Evolutionary conservation across 2,888 invertebrate species (phyloP).

Genomic region (Napeogenes sylphis): DNA sequence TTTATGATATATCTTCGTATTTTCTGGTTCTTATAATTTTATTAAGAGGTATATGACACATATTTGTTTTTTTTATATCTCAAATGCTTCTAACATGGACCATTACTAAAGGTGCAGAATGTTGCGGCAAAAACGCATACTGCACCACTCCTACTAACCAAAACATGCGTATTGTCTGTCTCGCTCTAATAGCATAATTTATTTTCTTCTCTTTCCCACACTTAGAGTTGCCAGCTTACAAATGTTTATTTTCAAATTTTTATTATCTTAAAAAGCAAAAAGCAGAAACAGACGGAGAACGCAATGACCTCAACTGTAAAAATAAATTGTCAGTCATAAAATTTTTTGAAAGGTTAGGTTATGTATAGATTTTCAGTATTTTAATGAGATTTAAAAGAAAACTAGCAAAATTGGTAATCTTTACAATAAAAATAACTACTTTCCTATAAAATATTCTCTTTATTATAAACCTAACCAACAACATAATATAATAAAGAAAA

Average conservation of each 20-base stretch:
- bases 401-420: too few species aligned
- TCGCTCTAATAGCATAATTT: constrained; percentile 36
- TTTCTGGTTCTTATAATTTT: not conserved
- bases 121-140: constrained; percentile 70
- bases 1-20: constrained; percentile 2
- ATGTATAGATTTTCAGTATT: not conserved
- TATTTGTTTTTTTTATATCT: not conserved
- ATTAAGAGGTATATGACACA: not conserved
- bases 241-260: constrained; percentile 9
- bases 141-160: constrained; percentile 63
- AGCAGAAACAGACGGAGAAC: not conserved
- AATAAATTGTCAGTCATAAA: not conserved
- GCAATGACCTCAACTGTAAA: not conserved
- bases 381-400: too few species aligned
- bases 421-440: too few species aligned
- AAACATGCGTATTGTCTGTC: constrained; percentile 42
- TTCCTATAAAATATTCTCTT: too few species aligned
- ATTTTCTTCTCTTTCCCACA: constrained; percentile 42
- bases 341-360: not conserved
- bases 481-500: too few species aligned
- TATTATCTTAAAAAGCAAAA: not conserved
- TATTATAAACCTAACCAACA: too few species aligned
- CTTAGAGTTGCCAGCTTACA: constrained; percentile 33
- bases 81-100: constrained; percentile 38
- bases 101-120: constrained; percentile 54